Evolutionary conservation across 2,113 vertebrate species (phyloP).

Genomic region (Centrocercus urophasianus): DNA sequence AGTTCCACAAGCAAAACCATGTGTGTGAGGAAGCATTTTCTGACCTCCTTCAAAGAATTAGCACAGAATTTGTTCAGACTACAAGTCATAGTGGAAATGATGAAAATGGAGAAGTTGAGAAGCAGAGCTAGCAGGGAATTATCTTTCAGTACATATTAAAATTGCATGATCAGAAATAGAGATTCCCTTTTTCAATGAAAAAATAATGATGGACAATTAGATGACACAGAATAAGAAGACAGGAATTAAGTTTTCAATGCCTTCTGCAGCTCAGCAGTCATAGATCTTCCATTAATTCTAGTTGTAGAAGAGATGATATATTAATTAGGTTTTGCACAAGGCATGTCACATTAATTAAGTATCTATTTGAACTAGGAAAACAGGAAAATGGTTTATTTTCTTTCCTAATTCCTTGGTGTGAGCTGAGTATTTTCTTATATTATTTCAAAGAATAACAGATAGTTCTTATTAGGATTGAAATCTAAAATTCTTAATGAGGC

Average conservation of each 20-base stretch:
- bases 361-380: conserved; percentile 47
- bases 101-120: not conserved
- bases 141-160: conserved; percentile 4
- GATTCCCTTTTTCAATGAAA: not conserved
- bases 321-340: conserved; percentile 49
- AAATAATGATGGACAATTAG: not conserved
- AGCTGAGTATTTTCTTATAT: conserved; percentile 7
- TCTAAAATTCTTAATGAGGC: not conserved
- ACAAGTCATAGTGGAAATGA: not conserved
- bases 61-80: not conserved
- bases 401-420: conserved; percentile 39
- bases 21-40: not conserved
- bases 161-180: not conserved
- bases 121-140: not conserved
- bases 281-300: conserved; percentile 17
- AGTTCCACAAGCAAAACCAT: not conserved
- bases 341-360: conserved; percentile 47
- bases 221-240: not conserved
- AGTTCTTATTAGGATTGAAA: not conserved
- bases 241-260: not conserved
- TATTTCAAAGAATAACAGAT: conserved; percentile 5
- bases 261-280: not conserved
- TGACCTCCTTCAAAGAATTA: not conserved
- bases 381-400: conserved; percentile 44
- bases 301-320: conserved; percentile 10